Evolutionary conservation across 2,113 vertebrate genomes (phyloP).

Genomic region (Pollachius pollachius): DNA sequence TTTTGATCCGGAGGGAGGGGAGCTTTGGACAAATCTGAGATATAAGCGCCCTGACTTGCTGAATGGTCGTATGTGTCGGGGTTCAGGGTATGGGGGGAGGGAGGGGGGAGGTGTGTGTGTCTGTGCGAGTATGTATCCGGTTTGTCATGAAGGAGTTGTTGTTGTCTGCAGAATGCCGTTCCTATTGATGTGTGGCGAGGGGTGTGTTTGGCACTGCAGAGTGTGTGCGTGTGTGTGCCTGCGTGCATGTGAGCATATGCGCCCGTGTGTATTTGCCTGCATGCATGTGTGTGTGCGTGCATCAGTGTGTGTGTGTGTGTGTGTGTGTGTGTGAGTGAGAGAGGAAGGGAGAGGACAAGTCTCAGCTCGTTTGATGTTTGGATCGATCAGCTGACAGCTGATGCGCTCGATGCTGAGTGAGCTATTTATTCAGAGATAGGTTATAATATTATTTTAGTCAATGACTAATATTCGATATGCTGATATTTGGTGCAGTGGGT

Average conservation of each 20-base stretch:
- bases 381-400: not conserved
- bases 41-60: not conserved
- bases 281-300: not conserved
- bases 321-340: not conserved
- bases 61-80: not conserved
- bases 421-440: slow-evolving; percentile 35
- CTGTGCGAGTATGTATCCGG: not conserved
- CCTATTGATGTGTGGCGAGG: not conserved
- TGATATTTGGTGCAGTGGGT: slow-evolving; percentile 19
- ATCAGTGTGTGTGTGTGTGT: not conserved
- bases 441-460: slow-evolving; percentile 4
- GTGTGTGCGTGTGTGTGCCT: not conserved
- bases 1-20: no score
- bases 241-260: not conserved
- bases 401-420: not conserved
- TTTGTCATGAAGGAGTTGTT: no score
- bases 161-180: no score
- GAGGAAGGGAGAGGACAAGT: no score
- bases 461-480: slow-evolving; percentile 32
- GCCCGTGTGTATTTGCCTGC: no score
- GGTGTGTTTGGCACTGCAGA: not conserved
- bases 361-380: not conserved
- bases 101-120: not conserved
- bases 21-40: not conserved
- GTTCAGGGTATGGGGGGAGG: not conserved